phyloP scores from a whole-genome alignment of 2,888 invertebrate genomes.

The Aspidiotus destructor region DNA sequence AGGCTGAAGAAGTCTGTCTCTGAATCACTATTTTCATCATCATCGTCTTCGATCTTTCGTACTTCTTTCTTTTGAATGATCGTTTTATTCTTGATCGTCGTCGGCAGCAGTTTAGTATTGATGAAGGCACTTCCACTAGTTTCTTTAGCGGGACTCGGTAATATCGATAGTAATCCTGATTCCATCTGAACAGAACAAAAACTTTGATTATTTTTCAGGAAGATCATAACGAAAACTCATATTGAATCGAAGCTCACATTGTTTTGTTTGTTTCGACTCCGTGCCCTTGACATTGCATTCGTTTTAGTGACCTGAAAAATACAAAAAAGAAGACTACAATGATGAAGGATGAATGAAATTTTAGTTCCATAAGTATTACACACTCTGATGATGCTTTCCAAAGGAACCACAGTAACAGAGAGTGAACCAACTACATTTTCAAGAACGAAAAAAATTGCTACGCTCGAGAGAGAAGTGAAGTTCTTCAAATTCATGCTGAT shows the following conservation, averaged over 20 bases:
- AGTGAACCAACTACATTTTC: no score
- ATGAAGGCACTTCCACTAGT: slow-evolving; percentile 34
- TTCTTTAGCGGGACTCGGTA: slow-evolving; percentile 57
- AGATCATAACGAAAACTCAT: neutral
- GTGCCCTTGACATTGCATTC: neutral
- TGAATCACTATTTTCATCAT: slow-evolving; percentile 42
- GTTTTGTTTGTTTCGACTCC: neutral
- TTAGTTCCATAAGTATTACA: no score
- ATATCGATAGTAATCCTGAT: slow-evolving; percentile 55
- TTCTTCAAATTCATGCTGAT: no score
- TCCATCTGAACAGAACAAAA: slow-evolving; percentile 47
- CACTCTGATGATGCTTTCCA: no score
- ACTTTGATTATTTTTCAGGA: neutral
- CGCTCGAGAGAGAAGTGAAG: no score
- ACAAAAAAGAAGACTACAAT: neutral
- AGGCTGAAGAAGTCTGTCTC: slow-evolving; percentile 43
- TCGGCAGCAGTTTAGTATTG: slow-evolving; percentile 13
- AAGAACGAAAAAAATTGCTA: no score
- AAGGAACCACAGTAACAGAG: no score
- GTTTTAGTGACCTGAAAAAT: neutral
- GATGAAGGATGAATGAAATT: no score
- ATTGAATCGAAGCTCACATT: neutral
- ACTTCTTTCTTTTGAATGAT: slow-evolving; percentile 5
- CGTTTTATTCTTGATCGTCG: slow-evolving; percentile 1
- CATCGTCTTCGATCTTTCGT: slow-evolving; percentile 39